Evolutionary conservation across 2,888 invertebrate species (phyloP), one percentile per base, ranked within the genome.

Genomic region (Seira ritae): DNA sequence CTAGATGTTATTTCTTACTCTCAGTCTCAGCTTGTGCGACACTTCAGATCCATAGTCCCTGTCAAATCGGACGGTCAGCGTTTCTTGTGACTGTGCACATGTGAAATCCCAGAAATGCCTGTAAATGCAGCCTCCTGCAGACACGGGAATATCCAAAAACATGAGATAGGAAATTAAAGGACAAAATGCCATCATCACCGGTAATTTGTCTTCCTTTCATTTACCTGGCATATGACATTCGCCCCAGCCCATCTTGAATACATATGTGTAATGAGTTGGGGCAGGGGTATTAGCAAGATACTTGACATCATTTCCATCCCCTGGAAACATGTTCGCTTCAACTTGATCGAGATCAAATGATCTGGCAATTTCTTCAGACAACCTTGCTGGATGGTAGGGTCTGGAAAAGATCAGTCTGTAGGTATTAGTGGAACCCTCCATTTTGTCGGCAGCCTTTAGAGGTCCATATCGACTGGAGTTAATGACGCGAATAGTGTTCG

Each of bases 381-480:
- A 69, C 65, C 73, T 70, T 0, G 84, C 83, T 0, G 87, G 86
- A 80, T 87, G 84, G 60, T 86, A 87, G 0, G 85, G 85, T 19
- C 75, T 78, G 3, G 85, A 79, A 46, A 87, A 87, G 1, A 84
- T 72, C 1, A 87, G 46, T 70, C 82, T 70, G 55, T 77, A 85
- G 1, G 84, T 69, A 15, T 77, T 77, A 1, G 66, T 1, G 0
- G 78, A 46, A 6, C 55, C 75, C 17, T 62, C 77, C 60, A 85
- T 68, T 10, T 71, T 80, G 37, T 84, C 86, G 4, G 81, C 84
- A 1, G 70, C 71, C 10, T 84, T 85, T 17, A 87, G 66, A 10
- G 87, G 87, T 8, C 87, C 87, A 42, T 85, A 87, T 23, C 82
- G 72, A 80, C 84, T 85, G 20, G 72, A 62, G 68, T 86, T 87